Evolutionary conservation across 2,888 invertebrate genomes (phyloP), one percentile per base, ranked within the genome.

Genomic region (Hofmannophila pseudospretella): DNA sequence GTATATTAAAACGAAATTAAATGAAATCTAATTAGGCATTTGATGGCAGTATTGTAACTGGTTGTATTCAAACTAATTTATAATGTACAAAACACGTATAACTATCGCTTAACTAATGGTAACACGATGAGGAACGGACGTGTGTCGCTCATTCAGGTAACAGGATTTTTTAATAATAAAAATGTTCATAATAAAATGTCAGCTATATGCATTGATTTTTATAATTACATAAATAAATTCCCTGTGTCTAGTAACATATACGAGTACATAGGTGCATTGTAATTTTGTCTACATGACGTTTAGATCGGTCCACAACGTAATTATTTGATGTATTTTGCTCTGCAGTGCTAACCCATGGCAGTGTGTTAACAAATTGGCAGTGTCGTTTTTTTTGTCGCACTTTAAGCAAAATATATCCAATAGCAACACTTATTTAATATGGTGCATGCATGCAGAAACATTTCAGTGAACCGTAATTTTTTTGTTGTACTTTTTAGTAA

Each of bases 21-120:
- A 67, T 68, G 63, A 58, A 70, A 71, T 79, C 36, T 39, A 43
- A 69, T 84, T 85, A 86, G 85, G 85, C 86, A 86, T 85, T 81
- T 80, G 72, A 86, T 85, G 86, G 86, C 86, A 85, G 85, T 84
- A 76, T 79, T 67, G 74, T 80, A 79, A 84, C 80, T 80, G 85
- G 78, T 85, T 84, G 77, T 79, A 63, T 75, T 69, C 72, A 51
- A 77, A 78, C 73, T 78, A 74, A 78, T 73, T 50, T 75, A 78
- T 61, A 80, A 77, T 78, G 58, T 81, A 85, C 73, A 80, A 76
- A 79, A 76, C 66, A 70, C 54, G 62, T 72, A 72, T 57, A 51
- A 47, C 81, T 84, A 81, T 77, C 54, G 72, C 84, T 85, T 80
- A 85, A 70, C 72, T 86, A 85, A 81, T 86, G 86, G 86, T 86